phyloP scores from a whole-genome alignment of 53 echinoderm and acorn worm species.

The Astropecten irregularis region DNA sequence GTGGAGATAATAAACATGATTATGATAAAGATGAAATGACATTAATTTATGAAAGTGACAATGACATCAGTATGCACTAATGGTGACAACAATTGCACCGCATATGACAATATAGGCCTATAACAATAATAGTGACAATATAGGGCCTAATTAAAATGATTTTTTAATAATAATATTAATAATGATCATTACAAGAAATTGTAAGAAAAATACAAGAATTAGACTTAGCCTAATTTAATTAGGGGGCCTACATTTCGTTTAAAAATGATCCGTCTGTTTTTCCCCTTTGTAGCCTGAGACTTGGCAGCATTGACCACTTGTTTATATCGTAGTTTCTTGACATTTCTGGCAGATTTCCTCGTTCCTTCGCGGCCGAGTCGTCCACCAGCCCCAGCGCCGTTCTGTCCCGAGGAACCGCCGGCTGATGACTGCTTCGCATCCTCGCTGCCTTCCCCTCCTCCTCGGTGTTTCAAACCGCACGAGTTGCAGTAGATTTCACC shows the following conservation, averaged over 20 bases:
- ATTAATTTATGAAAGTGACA: too few species aligned
- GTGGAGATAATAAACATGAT: too few species aligned
- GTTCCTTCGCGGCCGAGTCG: conserved; percentile 57
- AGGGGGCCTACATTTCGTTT: conserved; percentile 94
- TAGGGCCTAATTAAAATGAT: too few species aligned
- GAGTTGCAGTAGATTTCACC: conserved; percentile 81
- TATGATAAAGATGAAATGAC: too few species aligned
- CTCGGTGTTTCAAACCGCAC: conserved; percentile 55
- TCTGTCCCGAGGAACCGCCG: neutral
- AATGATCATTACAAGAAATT: too few species aligned
- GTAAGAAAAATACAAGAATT: too few species aligned
- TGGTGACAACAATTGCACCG: too few species aligned
- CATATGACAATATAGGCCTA: too few species aligned
- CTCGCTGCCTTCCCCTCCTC: conserved; percentile 28
- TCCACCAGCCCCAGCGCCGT: conserved; percentile 37
- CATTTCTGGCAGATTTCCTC: conserved; percentile 69
- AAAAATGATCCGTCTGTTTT: conserved; percentile 88
- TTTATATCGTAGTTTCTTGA: conserved; percentile 78
- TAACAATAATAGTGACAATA: too few species aligned
- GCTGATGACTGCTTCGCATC: conserved; percentile 12
- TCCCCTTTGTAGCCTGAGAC: conserved; percentile 91
- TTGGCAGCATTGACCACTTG: conserved; percentile 75
- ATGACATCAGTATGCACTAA: too few species aligned
- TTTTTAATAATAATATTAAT: too few species aligned
- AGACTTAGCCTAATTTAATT: too few species aligned